These are phyloP conservation scores for Netelia melanura DNA, from an alignment of 2,888 invertebrate species.

Conservation along the genomic window DNA sequence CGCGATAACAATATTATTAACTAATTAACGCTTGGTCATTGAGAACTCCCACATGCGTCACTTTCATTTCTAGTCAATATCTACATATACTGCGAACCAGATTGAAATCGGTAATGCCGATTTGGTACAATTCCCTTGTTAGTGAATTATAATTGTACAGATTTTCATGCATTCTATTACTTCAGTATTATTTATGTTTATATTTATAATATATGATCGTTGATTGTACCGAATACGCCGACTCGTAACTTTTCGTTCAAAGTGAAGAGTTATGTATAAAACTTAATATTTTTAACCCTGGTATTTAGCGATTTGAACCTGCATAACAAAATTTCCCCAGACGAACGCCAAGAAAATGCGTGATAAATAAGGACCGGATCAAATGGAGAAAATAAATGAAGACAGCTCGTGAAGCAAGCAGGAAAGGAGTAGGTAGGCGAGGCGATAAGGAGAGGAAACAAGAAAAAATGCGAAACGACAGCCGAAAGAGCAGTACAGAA, in stretches of 20 bases:
- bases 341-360: no score
- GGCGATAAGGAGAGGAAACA: not conserved
- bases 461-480: not conserved
- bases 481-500: not conserved
- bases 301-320: no score
- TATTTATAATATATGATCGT: constrained; percentile 11
- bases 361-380: not conserved
- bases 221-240: not conserved
- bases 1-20: no score
- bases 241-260: not conserved
- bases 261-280: not conserved
- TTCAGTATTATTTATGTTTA: constrained; percentile 44
- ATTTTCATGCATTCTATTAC: constrained; percentile 17
- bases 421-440: not conserved
- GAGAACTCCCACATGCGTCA: no score
- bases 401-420: no score
- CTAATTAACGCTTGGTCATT: no score
- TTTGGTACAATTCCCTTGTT: not conserved
- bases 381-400: not conserved
- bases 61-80: no score
- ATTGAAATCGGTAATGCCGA: no score
- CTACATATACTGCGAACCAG: no score
- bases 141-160: constrained; percentile 28
- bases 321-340: no score
- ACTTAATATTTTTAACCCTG: no score